These are phyloP conservation scores for Actinia tenebrosa DNA, from an alignment of 64 coral and sea anemone species.

Conservation along the genomic window DNA sequence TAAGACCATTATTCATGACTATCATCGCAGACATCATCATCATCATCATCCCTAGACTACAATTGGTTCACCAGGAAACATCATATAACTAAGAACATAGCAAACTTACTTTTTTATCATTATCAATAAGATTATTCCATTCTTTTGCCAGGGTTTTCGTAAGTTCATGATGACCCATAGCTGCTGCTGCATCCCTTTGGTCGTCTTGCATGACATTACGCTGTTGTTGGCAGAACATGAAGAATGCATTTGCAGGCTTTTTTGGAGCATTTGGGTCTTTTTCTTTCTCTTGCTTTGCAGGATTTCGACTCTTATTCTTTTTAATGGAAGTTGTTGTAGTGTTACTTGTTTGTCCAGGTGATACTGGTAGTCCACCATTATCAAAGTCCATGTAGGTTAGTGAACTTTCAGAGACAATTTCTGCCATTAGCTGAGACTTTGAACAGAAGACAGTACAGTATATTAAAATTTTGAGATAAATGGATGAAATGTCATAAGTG, in stretches of 20 bases:
- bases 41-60: too few relatives aligned
- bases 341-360: slow-evolving; percentile 51
- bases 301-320: slow-evolving; percentile 69
- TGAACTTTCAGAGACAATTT: slow-evolving; percentile 61
- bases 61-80: too few relatives aligned
- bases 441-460: background rate
- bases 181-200: slow-evolving; percentile 70
- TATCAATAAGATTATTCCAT: slow-evolving; percentile 86
- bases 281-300: slow-evolving; percentile 74
- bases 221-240: slow-evolving; percentile 96
- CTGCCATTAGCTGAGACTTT: slow-evolving; percentile 70
- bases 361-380: slow-evolving; percentile 23
- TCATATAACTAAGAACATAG: background rate
- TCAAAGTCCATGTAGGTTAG: slow-evolving; percentile 17
- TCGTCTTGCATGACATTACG: slow-evolving; percentile 89
- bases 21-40: too few relatives aligned
- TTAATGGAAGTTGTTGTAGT: slow-evolving; percentile 39
- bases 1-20: too few relatives aligned
- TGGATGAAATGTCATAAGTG: too few relatives aligned
- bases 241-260: slow-evolving; percentile 98
- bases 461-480: background rate
- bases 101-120: slow-evolving; percentile 80
- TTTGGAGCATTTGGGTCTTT: slow-evolving; percentile 94
- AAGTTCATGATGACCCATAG: slow-evolving; percentile 92
- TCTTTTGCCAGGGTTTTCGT: slow-evolving; percentile 93